Evolutionary conservation across 2,113 vertebrate species (phyloP).

Genomic region (Hippoglossus stenolepis): DNA sequence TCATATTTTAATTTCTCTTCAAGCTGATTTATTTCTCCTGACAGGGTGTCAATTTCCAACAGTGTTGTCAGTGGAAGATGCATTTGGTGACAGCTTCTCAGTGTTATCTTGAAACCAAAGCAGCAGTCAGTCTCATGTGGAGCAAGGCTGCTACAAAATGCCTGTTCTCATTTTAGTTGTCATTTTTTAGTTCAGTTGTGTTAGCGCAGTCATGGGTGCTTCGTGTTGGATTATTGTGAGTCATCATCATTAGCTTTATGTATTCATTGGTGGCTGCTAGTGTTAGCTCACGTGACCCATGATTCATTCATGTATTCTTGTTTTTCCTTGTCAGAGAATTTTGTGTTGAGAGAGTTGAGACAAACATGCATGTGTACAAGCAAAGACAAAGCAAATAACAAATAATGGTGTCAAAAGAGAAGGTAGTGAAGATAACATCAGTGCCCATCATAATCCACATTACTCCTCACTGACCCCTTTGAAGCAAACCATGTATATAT

Average conservation of each 20-base stretch:
- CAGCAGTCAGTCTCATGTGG: background rate
- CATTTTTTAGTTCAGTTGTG: background rate
- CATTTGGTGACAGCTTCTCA: constrained; percentile 1
- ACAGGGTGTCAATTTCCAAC: constrained; percentile 25
- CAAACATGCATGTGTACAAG: constrained; percentile 9
- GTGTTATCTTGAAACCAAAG: constrained; percentile 1
- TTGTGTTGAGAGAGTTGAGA: constrained; percentile 10
- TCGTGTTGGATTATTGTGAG: background rate
- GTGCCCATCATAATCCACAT: constrained; percentile 16
- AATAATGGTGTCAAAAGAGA: background rate
- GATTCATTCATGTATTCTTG: constrained; percentile 20
- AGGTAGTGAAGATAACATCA: background rate
- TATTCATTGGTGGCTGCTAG: constrained; percentile 31
- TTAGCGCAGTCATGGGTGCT: background rate
- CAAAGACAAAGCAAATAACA: background rate
- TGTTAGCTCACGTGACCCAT: constrained; percentile 8
- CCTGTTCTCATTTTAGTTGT: background rate
- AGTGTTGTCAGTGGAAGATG: constrained; percentile 5
- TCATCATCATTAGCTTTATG: constrained; percentile 16
- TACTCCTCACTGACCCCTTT: constrained; percentile 19
- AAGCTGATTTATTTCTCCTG: constrained; percentile 19
- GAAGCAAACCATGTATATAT: constrained; percentile 11
- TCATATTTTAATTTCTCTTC: constrained; percentile 30
- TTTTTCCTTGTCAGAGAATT: constrained; percentile 1
- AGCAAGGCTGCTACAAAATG: background rate